Evolutionary conservation across 2,113 vertebrate genomes (phyloP).

Genomic region (Nothoprocta pentlandii): DNA sequence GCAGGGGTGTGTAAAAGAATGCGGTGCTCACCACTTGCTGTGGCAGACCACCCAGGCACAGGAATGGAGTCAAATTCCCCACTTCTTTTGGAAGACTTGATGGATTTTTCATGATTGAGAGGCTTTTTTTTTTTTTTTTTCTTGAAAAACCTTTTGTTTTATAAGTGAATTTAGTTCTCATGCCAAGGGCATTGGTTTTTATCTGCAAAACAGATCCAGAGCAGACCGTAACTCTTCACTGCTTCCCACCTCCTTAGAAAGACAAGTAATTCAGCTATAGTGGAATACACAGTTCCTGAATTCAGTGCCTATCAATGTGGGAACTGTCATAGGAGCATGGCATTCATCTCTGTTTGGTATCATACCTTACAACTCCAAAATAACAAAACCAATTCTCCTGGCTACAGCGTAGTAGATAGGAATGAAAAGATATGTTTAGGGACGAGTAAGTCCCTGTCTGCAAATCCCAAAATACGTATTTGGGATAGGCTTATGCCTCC

Average conservation of each 20-base stretch:
- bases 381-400: background rate
- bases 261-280: background rate
- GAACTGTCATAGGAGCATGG: background rate
- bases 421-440: background rate
- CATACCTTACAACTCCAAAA: constrained; percentile 7
- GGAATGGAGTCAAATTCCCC: background rate
- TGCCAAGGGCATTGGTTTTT: background rate
- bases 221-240: background rate
- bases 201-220: background rate
- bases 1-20: background rate
- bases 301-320: background rate
- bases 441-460: background rate
- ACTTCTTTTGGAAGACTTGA: background rate
- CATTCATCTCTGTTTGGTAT: background rate
- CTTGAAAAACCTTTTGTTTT: background rate
- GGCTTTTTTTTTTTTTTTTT: background rate
- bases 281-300: background rate
- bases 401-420: background rate
- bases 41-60: background rate
- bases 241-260: background rate
- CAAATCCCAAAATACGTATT: background rate
- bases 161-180: background rate
- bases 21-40: background rate
- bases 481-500: background rate
- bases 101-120: background rate